Conservation (phyloP, 2,113 vertebrate species). For the Apteryx owenii region DNA sequence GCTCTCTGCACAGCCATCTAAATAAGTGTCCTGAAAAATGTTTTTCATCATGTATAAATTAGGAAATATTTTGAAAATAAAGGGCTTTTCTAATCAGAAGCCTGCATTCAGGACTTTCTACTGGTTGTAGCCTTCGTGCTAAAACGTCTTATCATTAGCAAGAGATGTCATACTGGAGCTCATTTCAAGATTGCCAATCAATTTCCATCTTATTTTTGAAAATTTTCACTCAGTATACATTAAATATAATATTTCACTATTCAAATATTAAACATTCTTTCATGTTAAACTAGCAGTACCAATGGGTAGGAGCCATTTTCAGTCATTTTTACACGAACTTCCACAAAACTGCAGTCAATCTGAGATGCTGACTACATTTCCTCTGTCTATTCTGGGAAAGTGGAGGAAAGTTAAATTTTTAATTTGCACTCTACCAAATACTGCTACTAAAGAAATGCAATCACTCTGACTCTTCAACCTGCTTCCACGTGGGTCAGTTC, state of each 20-base stretch:
- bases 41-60: not conserved
- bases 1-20: not conserved
- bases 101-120: not conserved
- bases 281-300: not conserved
- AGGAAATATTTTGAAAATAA: not conserved
- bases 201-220: not conserved
- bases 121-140: not conserved
- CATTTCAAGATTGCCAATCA: not conserved
- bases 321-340: not conserved
- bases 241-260: not conserved
- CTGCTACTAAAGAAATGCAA: not conserved
- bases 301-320: not conserved
- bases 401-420: not conserved
- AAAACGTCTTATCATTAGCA: not conserved
- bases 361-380: not conserved
- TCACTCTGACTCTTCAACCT: not conserved
- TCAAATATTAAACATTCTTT: not conserved
- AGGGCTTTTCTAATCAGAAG: not conserved
- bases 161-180: not conserved
- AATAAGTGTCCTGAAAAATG: not conserved
- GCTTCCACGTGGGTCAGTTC: not conserved
- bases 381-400: not conserved
- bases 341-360: not conserved
- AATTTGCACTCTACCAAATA: not conserved
- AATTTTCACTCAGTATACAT: not conserved